Conservation (phyloP, 2,888 invertebrate genomes). For the Sminthurinus aureus region DNA sequence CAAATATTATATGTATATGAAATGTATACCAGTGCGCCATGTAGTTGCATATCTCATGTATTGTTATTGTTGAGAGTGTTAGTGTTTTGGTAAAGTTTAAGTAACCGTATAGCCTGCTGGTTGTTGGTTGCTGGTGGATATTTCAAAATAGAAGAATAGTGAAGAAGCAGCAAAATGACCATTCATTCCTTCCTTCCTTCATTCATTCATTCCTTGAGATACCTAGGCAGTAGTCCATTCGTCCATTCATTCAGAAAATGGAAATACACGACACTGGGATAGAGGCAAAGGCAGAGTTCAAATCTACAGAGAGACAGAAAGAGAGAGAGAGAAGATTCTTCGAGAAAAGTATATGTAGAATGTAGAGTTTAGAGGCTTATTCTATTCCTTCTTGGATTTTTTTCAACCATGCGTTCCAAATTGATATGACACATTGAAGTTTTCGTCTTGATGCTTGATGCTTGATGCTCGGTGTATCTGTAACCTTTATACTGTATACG, state of each 20-base stretch:
- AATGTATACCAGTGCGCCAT: background rate
- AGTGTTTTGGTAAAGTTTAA: background rate
- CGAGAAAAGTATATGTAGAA: conserved; percentile 16
- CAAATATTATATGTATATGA: too few species aligned
- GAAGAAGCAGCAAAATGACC: conserved; percentile 30
- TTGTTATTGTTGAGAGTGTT: background rate
- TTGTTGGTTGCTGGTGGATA: too few species aligned
- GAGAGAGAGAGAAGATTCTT: background rate
- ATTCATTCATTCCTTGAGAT: conserved; percentile 36
- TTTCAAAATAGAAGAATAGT: too few species aligned
- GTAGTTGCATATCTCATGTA: background rate
- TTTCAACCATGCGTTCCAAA: conserved; percentile 29
- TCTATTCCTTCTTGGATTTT: background rate
- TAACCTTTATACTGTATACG: too few species aligned
- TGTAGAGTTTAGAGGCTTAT: conserved; percentile 12
- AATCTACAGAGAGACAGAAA: background rate
- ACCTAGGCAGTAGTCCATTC: too few species aligned
- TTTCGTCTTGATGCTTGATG: too few species aligned
- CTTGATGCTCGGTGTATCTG: too few species aligned
- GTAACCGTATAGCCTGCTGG: background rate
- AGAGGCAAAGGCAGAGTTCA: background rate
- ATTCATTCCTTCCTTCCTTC: conserved; percentile 1
- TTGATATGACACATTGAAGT: conserved; percentile 20
- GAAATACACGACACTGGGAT: background rate
- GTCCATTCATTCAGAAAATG: conserved; percentile 32